phyloP scores from a whole-genome alignment of 2,888 invertebrate genomes.

The Scaptomyza caliginosa region DNA sequence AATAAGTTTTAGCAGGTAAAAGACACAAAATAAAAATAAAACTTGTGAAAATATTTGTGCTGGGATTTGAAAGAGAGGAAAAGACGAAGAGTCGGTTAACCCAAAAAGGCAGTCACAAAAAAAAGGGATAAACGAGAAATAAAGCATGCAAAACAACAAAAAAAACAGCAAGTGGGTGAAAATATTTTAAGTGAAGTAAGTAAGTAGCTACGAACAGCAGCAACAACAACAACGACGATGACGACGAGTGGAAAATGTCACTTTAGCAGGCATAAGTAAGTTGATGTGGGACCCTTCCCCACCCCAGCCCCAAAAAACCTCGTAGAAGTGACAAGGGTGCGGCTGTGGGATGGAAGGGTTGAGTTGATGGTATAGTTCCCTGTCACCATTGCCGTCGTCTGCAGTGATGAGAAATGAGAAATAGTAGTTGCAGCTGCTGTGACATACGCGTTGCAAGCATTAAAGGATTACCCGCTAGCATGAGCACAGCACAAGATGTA shows the following conservation, averaged over 20 bases:
- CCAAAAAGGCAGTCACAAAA: conserved; percentile 5
- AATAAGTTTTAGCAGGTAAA: conserved; percentile 42
- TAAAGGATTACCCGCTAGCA: conserved; percentile 63
- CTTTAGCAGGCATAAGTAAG: conserved; percentile 53
- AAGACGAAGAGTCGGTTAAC: neutral
- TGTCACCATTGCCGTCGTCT: conserved; percentile 54
- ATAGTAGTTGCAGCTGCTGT: conserved; percentile 72
- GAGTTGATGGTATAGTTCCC: conserved; percentile 22
- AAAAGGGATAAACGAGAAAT: conserved; percentile 33
- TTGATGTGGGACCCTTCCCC: conserved; percentile 31
- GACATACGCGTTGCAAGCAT: conserved; percentile 71
- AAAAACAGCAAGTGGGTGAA: conserved; percentile 35
- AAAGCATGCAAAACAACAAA: no score
- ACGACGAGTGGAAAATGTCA: conserved; percentile 60
- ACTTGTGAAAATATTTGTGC: conserved; percentile 56
- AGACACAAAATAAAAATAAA: neutral
- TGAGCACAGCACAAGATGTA: conserved; percentile 14
- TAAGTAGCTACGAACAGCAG: conserved; percentile 53
- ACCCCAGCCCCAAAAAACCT: conserved; percentile 8
- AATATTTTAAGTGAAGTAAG: conserved; percentile 64
- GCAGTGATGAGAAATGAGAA: conserved; percentile 61
- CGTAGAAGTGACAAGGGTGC: conserved; percentile 33
- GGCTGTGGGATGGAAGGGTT: neutral
- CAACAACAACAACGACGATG: conserved; percentile 9
- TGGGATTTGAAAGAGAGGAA: conserved; percentile 37